Base-by-base conservation (phyloP, 2,888 invertebrate species). In the Luperina testacea region DNA sequence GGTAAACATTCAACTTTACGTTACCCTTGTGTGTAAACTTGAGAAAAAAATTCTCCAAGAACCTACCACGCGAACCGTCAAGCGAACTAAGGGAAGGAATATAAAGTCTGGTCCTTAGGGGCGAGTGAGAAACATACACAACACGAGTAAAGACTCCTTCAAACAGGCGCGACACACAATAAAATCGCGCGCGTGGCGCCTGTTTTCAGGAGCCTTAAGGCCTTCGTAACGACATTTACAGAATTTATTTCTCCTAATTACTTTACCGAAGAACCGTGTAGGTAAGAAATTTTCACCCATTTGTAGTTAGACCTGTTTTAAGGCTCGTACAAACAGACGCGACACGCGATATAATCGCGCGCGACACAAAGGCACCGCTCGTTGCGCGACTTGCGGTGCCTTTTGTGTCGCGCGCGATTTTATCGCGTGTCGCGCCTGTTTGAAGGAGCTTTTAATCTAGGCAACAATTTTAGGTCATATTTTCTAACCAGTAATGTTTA, bases 21-120 rank as follows among this genome's bases (percentile, higher is more conserved):
- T 24, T 80, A 72, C 73, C 84, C 38, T 70, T 81, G 57, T 65
- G 32, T 72, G 24, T 72, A 81, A 69, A 84, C 72, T 69, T 64
- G 42, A 17, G 15, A 27, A 57, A 45, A 77, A 77, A 68, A 48
- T 9, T 0, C 15, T 42, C 67, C 42, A 32, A 59, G 76, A 51
- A 32, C 17, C 15, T 63, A 64, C 74, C 17, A 24, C 53, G 24
- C 27, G 45, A 71, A 59, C 63, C 75, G 32, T 57, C 73, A 83
- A 79, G n/a, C 5, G 61, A 74, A 74, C 76, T 84, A 64, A 48
- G 13, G 13, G 0, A 48, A 75, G 67, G 79, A 64, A 70, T 45
- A 86, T 64, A 72, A 84, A 80, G 73, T 74, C 53, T 53, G 57
- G 51, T 63, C 84, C 76, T 65, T 72, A 20, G 87, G 68, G 87